phyloP scores from a whole-genome alignment of 2,113 vertebrate genomes.

The Ceuthmochares aereus region DNA sequence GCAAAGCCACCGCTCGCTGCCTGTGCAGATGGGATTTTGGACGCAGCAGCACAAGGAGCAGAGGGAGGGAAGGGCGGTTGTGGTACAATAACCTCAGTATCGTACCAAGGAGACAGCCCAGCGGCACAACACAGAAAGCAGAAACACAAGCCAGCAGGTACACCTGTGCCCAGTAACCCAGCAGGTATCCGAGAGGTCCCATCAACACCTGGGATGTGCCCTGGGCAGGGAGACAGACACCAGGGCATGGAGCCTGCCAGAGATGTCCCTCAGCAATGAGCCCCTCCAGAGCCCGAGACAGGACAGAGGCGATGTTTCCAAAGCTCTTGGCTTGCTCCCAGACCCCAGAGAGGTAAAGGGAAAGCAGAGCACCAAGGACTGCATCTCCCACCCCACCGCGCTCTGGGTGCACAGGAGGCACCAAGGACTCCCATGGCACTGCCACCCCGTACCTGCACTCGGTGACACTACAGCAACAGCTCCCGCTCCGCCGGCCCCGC shows the following conservation, averaged over 20 bases:
- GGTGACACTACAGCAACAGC: constrained; percentile 87
- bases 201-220: accelerated
- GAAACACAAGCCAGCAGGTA: not conserved
- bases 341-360: not conserved
- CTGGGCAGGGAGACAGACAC: accelerated
- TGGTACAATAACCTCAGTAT: not conserved
- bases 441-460: constrained; percentile 85
- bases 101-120: accelerated
- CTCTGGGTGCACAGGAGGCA: not conserved
- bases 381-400: not conserved
- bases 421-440: accelerated
- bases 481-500: constrained; percentile 82
- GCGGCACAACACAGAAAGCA: not conserved
- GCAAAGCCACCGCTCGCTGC: not conserved
- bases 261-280: accelerated
- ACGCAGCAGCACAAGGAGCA: accelerated
- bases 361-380: not conserved
- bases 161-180: not conserved
- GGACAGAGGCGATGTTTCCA: accelerated
- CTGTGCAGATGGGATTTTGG: not conserved
- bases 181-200: not conserved
- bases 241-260: accelerated
- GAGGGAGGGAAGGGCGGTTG: not conserved
- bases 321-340: not conserved
- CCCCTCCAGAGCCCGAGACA: not conserved